phyloP scores from a whole-genome alignment of 1,140 invertebrate genomes.

The Diuraphis noxia region DNA sequence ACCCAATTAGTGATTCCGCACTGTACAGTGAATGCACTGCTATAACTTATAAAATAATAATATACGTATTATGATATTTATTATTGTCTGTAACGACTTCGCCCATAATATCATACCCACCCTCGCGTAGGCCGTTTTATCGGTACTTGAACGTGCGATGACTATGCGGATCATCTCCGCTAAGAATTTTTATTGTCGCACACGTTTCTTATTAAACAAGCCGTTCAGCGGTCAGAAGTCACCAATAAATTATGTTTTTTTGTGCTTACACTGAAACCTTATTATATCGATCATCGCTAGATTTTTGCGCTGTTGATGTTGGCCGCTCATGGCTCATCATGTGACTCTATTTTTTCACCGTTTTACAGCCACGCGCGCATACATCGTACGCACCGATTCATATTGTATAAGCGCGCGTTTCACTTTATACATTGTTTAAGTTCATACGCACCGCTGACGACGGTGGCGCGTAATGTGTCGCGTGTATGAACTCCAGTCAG shows the following conservation, averaged over 20 bases:
- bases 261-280: too few relatives aligned
- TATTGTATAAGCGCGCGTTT: too few relatives aligned
- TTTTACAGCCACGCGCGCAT: not conserved
- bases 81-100: not conserved
- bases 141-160: not conserved
- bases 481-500: not conserved
- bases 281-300: too few relatives aligned
- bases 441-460: not conserved
- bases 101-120: not conserved
- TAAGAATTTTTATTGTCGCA: not conserved
- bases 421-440: not conserved
- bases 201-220: too few relatives aligned
- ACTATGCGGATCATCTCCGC: not conserved
- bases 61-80: conserved; percentile 4
- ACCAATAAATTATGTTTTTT: too few relatives aligned
- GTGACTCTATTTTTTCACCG: not conserved
- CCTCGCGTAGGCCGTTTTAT: not conserved
- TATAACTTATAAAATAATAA: not conserved
- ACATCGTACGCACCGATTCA: not conserved
- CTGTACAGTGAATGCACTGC: not conserved
- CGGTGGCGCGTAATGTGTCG: not conserved
- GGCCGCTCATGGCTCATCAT: not conserved
- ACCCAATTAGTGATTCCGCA: not conserved
- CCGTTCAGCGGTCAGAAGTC: not conserved
- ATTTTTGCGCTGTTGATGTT: too few relatives aligned